Percentiles rank a stretch among this genome's conserved stretches.
These are phyloP conservation scores for Fratercula arctica DNA, from an alignment of 2,797 vertebrate species.

Conservation along the genomic window DNA sequence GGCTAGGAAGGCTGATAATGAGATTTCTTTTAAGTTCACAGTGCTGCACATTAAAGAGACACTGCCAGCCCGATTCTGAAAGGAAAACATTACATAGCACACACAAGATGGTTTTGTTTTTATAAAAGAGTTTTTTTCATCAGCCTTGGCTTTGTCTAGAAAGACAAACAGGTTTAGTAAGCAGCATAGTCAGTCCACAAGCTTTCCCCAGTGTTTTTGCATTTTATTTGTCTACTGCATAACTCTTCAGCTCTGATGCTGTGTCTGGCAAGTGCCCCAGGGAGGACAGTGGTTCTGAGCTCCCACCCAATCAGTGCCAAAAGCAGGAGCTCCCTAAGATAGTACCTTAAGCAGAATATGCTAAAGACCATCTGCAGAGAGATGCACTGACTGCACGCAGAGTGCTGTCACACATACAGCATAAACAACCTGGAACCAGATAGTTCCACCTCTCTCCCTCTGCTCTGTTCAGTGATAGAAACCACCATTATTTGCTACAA, in stretches of 20 bases:
- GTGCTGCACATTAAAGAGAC: constrained; percentile 53
- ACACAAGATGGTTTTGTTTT: not conserved
- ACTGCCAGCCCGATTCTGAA: not conserved
- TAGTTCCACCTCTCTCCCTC: not conserved
- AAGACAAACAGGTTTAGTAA: constrained; percentile 16
- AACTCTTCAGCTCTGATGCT: not conserved
- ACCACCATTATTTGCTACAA: not conserved
- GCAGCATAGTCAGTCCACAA: not conserved
- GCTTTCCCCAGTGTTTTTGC: not conserved
- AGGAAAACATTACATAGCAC: not conserved
- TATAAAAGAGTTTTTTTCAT: constrained; percentile 8
- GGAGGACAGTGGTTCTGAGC: not conserved
- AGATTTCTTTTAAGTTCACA: constrained; percentile 57
- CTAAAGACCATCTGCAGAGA: not conserved
- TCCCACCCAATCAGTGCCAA: rapidly evolving
- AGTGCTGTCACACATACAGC: not conserved
- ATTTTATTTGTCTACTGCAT: not conserved
- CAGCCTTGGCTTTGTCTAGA: not conserved
- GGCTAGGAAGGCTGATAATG: constrained; percentile 62
- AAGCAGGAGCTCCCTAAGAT: not conserved
- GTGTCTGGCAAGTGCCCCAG: not conserved
- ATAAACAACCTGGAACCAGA: not conserved
- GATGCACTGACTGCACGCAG: not conserved
- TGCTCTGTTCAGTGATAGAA: not conserved
- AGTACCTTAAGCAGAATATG: not conserved